phyloP scores from a whole-genome alignment of 2,797 vertebrate genomes.

The Microctenopoma stevenorrisi region DNA sequence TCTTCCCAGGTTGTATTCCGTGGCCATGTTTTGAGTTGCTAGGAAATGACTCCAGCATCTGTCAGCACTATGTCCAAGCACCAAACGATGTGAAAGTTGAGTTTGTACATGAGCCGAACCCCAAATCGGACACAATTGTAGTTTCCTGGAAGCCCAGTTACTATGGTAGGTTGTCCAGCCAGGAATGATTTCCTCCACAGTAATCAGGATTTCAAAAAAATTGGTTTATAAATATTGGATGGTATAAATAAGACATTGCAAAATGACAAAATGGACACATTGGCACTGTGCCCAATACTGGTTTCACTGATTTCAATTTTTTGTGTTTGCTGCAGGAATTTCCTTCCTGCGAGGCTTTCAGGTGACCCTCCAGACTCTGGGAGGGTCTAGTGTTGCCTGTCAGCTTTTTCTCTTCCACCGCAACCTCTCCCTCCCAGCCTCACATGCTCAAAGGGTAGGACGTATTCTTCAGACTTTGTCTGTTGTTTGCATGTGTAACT shows the following conservation, averaged over 20 bases:
- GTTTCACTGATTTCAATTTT: background rate
- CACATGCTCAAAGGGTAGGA: constrained; percentile 74
- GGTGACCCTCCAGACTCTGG: constrained; percentile 80
- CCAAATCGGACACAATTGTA: constrained; percentile 69
- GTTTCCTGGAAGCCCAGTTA: constrained; percentile 84
- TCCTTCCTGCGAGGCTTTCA: constrained; percentile 84
- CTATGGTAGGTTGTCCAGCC: constrained; percentile 70
- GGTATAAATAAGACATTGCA: background rate
- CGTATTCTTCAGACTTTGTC: background rate
- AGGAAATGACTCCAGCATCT: constrained; percentile 67
- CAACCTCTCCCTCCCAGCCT: constrained; percentile 76
- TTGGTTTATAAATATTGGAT: background rate
- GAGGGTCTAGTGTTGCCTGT: constrained; percentile 71
- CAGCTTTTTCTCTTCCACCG: constrained; percentile 83
- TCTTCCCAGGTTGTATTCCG: constrained; percentile 80
- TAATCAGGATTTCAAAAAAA: background rate
- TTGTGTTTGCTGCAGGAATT: constrained; percentile 75
- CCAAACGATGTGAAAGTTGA: constrained; percentile 77
- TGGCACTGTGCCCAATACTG: background rate
- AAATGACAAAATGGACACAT: too few species aligned
- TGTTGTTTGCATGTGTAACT: too few species aligned
- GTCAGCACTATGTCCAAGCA: constrained; percentile 81
- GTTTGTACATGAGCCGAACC: constrained; percentile 57
- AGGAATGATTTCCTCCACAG: background rate
- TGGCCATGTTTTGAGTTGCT: constrained; percentile 80